Percentiles rank a stretch among this genome's conserved stretches.
Conservation (phyloP, 2,113 vertebrate genomes). For the Grammatotria lemairii region DNA sequence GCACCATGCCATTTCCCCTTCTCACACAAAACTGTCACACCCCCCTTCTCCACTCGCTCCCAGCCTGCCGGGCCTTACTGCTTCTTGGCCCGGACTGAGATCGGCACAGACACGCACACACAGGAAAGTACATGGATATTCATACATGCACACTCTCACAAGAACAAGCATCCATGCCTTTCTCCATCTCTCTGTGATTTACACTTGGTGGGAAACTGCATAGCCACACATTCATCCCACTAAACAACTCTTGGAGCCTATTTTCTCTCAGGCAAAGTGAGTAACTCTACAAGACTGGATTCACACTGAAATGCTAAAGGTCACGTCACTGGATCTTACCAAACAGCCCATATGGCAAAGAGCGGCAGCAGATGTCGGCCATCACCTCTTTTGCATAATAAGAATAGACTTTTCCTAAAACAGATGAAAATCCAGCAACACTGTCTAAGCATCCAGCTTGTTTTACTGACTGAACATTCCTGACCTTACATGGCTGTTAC, state of each 20-base stretch:
- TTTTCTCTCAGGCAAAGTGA: slow-evolving; percentile 10
- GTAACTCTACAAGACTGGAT: slow-evolving; percentile 16
- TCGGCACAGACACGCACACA: background rate
- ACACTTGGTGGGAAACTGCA: slow-evolving; percentile 1
- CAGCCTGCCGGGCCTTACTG: background rate
- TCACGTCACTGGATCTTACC: background rate
- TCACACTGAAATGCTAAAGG: slow-evolving; percentile 17
- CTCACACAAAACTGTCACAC: slow-evolving; percentile 50
- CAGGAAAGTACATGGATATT: background rate
- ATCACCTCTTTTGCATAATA: background rate
- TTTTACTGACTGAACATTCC: background rate
- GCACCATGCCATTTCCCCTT: slow-evolving; percentile 41
- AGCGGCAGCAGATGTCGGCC: background rate
- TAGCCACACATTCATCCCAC: background rate
- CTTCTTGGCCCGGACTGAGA: slow-evolving; percentile 10
- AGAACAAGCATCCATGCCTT: background rate
- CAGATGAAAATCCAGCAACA: background rate
- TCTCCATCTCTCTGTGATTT: slow-evolving; percentile 22
- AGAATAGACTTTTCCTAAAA: background rate
- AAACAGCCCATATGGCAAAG: background rate
- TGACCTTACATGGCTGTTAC: background rate
- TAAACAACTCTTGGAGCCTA: background rate
- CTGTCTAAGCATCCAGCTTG: background rate
- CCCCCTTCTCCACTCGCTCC: background rate
- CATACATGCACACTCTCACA: background rate